phyloP scores from a whole-genome alignment of 2,888 invertebrate species.

The Acanthacorydalis orientalis region DNA sequence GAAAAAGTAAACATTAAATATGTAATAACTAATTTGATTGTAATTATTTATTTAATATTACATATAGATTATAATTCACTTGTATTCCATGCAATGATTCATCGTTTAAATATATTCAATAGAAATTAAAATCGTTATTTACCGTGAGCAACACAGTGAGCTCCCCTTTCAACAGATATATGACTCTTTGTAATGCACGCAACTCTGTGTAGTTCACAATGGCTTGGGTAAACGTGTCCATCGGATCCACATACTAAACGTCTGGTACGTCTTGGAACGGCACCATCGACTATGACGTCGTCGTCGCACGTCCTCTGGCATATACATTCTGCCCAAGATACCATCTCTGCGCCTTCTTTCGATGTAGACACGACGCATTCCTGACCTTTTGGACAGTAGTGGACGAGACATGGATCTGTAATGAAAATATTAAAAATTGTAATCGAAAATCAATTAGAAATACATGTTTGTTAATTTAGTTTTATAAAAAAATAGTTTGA shows the following conservation, averaged over 20 bases:
- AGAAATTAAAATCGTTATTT: conserved; percentile 8
- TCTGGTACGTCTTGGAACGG: conserved; percentile 23
- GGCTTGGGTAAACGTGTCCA: conserved; percentile 47
- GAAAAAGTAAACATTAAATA: too few relatives aligned
- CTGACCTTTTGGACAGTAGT: conserved; percentile 46
- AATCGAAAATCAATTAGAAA: not conserved
- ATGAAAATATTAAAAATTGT: conserved; percentile 10
- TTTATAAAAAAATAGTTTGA: not conserved
- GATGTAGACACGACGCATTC: conserved; percentile 36
- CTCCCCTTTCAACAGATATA: conserved; percentile 36
- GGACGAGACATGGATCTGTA: conserved; percentile 43
- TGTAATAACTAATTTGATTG: too few relatives aligned
- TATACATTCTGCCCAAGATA: conserved; percentile 30
- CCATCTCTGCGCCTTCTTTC: conserved; percentile 19
- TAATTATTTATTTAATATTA: too few relatives aligned
- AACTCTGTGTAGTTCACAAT: conserved; percentile 46
- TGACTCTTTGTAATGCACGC: conserved; percentile 36
- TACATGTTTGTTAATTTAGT: not conserved
- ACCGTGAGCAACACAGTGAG: conserved; percentile 31
- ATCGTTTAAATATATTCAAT: not conserved
- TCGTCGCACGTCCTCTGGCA: conserved; percentile 38
- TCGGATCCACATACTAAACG: conserved; percentile 48
- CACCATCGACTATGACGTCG: not conserved
- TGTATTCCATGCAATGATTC: too few relatives aligned
- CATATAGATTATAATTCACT: too few relatives aligned